phyloP scores from a whole-genome alignment of 30 jellyfish, hydroid and myxozoan species.

The Rhopilema esculentum region DNA sequence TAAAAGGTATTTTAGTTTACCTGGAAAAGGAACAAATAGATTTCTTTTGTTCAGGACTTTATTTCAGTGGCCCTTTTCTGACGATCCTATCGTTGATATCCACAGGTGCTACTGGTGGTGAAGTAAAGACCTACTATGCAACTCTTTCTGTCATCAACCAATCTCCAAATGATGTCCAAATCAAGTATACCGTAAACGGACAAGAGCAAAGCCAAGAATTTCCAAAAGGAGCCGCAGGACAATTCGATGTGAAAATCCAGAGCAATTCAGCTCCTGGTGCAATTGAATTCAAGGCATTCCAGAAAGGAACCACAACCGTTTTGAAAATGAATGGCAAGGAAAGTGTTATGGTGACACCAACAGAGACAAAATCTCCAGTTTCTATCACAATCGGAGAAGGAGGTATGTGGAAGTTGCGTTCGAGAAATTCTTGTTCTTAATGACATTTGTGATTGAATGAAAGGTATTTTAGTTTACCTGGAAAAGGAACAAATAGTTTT shows the following conservation, averaged over 20 bases:
- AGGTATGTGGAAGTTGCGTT: conserved; percentile 13
- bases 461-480: no score
- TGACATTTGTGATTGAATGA: no score
- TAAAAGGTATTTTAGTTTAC: no score
- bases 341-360: conserved; percentile 62
- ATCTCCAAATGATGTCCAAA: conserved; percentile 55
- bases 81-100: no score
- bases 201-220: conserved; percentile 65
- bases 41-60: no score
- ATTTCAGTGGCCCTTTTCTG: no score
- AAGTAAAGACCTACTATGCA: conserved; percentile 57
- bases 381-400: conserved; percentile 63
- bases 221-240: conserved; percentile 58
- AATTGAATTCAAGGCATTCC: conserved; percentile 73
- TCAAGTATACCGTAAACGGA: conserved; percentile 71
- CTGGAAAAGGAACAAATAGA: no score
- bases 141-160: conserved; percentile 69
- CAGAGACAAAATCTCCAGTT: conserved; percentile 49
- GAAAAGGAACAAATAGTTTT: no score
- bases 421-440: no score
- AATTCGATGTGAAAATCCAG: conserved; percentile 53
- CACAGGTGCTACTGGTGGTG: not conserved
- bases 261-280: conserved; percentile 59
- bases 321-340: conserved; percentile 75
- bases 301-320: conserved; percentile 56